Conservation (phyloP, 2,797 vertebrate genomes). For the Corythornis leucogaster region DNA sequence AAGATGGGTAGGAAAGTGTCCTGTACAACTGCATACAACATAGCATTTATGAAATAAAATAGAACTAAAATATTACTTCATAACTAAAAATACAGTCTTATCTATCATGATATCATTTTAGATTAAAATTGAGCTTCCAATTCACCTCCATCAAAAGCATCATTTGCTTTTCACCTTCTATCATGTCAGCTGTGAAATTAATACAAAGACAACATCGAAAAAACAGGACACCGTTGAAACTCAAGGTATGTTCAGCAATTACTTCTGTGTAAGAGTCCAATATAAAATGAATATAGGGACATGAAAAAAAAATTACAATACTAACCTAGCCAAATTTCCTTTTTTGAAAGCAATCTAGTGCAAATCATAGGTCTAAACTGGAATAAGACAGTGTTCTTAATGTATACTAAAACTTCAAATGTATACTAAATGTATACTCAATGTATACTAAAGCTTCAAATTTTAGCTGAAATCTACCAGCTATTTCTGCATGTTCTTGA, state of each 20-base stretch:
- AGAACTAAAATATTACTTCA: constrained; percentile 10
- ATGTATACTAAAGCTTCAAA: background rate
- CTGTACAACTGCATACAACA: background rate
- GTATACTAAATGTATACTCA: background rate
- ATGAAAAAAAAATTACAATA: background rate
- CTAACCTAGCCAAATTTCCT: background rate
- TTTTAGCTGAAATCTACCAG: background rate
- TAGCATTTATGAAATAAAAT: constrained; percentile 25
- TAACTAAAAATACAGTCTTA: constrained; percentile 41
- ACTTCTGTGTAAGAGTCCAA: background rate
- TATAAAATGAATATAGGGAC: background rate
- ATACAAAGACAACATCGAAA: constrained; percentile 91
- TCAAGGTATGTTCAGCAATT: constrained; percentile 82
- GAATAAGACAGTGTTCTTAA: background rate
- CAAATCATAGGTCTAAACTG: background rate
- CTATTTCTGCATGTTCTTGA: background rate
- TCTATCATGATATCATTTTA: constrained; percentile 75
- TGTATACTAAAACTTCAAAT: background rate
- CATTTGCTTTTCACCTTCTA: constrained; percentile 97
- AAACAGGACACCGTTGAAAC: constrained; percentile 92
- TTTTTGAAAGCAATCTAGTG: background rate
- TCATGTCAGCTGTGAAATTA: constrained; percentile 97
- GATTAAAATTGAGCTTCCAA: constrained; percentile 95
- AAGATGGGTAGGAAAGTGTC: constrained; percentile 1
- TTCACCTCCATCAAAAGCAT: constrained; percentile 94